These are phyloP conservation scores for Rhinogobio ventralis DNA, from an alignment of 2,797 vertebrate species.

Conservation along the genomic window DNA sequence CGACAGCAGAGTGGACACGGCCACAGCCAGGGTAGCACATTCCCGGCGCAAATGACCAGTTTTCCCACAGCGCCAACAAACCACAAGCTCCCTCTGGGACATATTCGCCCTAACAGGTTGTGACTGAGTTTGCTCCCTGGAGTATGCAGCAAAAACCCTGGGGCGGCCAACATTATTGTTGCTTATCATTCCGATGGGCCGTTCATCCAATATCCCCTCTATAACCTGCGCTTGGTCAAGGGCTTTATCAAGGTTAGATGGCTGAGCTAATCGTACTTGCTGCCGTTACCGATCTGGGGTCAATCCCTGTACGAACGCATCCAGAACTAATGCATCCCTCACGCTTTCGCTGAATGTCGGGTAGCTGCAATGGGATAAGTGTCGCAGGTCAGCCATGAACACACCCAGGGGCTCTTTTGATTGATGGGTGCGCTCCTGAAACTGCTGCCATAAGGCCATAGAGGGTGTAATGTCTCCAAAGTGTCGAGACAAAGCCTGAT, in stretches of 20 bases:
- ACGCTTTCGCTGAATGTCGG: background rate
- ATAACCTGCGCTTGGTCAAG: background rate
- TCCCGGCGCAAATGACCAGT: background rate
- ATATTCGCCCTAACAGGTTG: background rate
- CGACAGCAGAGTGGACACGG: no score
- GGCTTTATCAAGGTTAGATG: background rate
- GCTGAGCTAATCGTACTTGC: background rate
- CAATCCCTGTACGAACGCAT: background rate
- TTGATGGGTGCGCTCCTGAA: background rate
- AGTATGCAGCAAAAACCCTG: no score
- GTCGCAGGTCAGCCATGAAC: background rate
- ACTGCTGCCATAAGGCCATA: background rate
- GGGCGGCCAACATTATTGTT: background rate
- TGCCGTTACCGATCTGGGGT: background rate
- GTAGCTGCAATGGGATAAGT: background rate
- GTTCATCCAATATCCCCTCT: background rate
- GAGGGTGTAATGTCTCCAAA: background rate
- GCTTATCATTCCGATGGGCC: no score
- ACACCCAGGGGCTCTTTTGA: background rate
- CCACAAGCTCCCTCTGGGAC: background rate
- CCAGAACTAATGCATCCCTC: background rate
- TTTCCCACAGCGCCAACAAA: background rate
- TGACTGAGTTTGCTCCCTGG: background rate
- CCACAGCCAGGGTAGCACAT: background rate
- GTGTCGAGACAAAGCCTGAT: background rate